Conservation (phyloP, 1,140 invertebrate species). For the Atta texana region DNA sequence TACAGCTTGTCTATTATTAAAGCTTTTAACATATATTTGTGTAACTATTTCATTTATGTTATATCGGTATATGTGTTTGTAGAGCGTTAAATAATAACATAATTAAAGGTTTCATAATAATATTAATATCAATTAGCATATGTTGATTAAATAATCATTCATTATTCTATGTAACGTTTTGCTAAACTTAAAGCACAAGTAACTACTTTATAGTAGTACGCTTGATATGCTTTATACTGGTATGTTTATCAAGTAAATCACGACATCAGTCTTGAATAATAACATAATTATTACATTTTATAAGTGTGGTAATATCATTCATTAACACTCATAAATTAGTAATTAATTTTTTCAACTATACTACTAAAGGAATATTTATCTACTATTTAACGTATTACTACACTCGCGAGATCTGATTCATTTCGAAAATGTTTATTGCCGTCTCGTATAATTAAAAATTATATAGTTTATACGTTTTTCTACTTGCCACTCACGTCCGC, state of each 20-base stretch:
- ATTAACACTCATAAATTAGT: not conserved
- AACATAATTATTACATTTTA: slow-evolving; percentile 19
- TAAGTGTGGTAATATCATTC: not conserved
- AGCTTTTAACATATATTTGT: slow-evolving; percentile 8
- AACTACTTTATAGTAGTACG: not conserved
- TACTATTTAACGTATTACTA: not conserved
- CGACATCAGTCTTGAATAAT: slow-evolving; percentile 6
- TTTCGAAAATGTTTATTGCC: not conserved
- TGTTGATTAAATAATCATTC: slow-evolving; percentile 30
- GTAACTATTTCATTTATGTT: not conserved
- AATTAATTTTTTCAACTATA: slow-evolving; percentile 15
- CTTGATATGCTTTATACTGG: too few relatives aligned
- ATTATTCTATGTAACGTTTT: not conserved
- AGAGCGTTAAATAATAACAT: not conserved
- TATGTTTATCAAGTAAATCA: slow-evolving; percentile 18
- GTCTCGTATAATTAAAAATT: slow-evolving; percentile 22
- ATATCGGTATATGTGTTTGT: not conserved
- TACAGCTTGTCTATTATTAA: slow-evolving; percentile 14
- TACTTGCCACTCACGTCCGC: not conserved
- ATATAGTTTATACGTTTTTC: not conserved
- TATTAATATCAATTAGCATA: slow-evolving; percentile 36
- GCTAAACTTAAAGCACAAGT: not conserved
- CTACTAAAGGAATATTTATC: not conserved
- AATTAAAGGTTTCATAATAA: slow-evolving; percentile 10
- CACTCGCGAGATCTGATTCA: not conserved